These are phyloP conservation scores for Pasiphila rectangulata DNA, from an alignment of 2,888 invertebrate genomes.

Conservation along the genomic window DNA sequence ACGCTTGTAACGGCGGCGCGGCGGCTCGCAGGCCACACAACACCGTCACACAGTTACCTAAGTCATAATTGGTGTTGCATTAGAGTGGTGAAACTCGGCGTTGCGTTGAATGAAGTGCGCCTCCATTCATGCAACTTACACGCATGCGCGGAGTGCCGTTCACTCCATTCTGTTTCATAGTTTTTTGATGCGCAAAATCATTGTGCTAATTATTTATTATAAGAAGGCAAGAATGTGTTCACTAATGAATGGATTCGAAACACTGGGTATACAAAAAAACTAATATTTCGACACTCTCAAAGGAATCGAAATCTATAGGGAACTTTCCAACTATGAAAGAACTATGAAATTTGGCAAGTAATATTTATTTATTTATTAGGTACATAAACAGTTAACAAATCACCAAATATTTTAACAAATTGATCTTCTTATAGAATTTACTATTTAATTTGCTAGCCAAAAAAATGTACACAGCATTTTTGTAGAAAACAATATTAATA, in stretches of 20 bases:
- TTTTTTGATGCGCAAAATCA: conserved; percentile 45
- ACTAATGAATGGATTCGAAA: background rate
- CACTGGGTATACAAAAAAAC: conserved; percentile 1
- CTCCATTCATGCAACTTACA: conserved; percentile 62
- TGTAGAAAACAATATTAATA: too few relatives aligned
- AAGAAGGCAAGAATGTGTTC: conserved; percentile 32
- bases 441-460: too few relatives aligned
- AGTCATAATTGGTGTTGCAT: conserved; percentile 54
- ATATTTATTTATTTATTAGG: too few relatives aligned
- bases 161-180: conserved; percentile 40
- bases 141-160: conserved; percentile 51
- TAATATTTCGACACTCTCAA: too few relatives aligned
- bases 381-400: too few relatives aligned
- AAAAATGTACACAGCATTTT: too few relatives aligned
- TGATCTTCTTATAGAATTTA: too few relatives aligned
- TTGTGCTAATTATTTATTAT: conserved; percentile 32
- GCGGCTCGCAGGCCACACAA: conserved; percentile 7
- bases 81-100: conserved; percentile 44
- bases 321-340: too few relatives aligned
- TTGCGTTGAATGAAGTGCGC: conserved; percentile 56
- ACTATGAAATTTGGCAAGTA: too few relatives aligned
- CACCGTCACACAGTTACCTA: conserved; percentile 42
- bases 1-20: conserved; percentile 29
- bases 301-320: too few relatives aligned
- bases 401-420: too few relatives aligned